Conservation (phyloP, 2,888 invertebrate genomes). For the Calephelis perditalis region DNA sequence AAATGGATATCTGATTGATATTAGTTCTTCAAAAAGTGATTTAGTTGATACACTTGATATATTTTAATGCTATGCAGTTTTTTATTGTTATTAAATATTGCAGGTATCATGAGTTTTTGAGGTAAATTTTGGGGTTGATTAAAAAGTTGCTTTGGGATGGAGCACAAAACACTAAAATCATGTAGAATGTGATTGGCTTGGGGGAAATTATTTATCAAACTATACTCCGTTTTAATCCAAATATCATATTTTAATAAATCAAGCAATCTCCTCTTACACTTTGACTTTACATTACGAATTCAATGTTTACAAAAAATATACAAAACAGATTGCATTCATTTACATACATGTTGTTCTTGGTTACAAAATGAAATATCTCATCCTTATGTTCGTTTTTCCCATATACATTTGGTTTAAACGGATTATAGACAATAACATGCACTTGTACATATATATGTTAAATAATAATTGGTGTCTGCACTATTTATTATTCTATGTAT, state of each 20-base stretch:
- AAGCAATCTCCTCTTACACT: no score
- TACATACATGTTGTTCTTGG: no score
- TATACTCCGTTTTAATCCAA: constrained; percentile 12
- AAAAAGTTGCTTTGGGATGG: constrained; percentile 16
- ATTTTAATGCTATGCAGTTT: constrained; percentile 14
- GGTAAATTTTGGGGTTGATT: constrained; percentile 17
- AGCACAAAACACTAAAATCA: constrained; percentile 13
- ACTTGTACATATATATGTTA: constrained; percentile 1
- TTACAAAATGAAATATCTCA: no score
- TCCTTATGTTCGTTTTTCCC: no score
- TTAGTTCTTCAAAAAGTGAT: no score
- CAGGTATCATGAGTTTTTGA: constrained; percentile 21
- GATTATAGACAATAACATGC: constrained; percentile 2
- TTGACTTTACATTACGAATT: no score
- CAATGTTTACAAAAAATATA: no score
- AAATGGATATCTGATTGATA: no score
- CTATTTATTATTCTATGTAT: constrained; percentile 1
- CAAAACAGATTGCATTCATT: no score
- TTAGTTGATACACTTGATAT: no score
- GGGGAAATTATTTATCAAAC: not conserved
- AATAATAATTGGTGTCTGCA: constrained; percentile 3
- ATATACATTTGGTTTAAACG: not conserved
- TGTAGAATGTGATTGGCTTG: constrained; percentile 17
- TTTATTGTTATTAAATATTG: constrained; percentile 13
- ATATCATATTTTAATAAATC: not conserved